Evolutionary conservation across 2,888 invertebrate genomes (phyloP), one percentile per base, ranked within the genome.

Genomic region (Macrophya alboannulata): DNA sequence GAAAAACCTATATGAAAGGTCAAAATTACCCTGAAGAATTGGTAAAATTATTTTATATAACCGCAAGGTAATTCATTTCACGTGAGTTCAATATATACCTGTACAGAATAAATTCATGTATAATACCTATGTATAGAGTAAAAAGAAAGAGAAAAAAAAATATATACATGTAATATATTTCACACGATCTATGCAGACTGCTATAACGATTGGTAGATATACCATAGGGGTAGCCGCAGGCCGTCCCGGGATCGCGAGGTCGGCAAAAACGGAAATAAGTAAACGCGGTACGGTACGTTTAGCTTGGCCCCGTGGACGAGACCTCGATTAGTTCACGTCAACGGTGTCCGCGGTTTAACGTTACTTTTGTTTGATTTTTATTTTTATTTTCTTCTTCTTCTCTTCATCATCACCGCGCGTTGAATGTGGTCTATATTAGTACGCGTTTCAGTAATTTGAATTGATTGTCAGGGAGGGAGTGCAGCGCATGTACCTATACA

Each of bases 391-490:
- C 25, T 25, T 72, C 9, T 72, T 43, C 10, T 72, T 72, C n/a
- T 45, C n/a, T 51, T 48, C 8, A 21, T 43, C n/a, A 77, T 15
- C 21, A 21, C n/a, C n/a, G n/a, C n/a, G n/a, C n/a, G 77, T 31
- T 84, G 72, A 31, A 84, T 62, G 55, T 45, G 65, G 65, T 77
- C 65, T 77, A 71, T 65, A 55, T 77, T 65, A 85, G 74, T 77
- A 45, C 40, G 76, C 79, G 76, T 85, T 85, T 85, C 65, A 76
- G 76, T 85, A 85, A 85, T 85, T 85, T 79, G 62, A 65, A 85
- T 85, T 85, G 76, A 85, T 85, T 68, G 79, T 77, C 77, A 62
- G 40, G 31, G 21, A 62, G 43, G 40, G 81, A 81, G 62, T 43
- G 21, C 40, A 31, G 3, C 31, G 31, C 3, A 31, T 3, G 3